A percentile compares a stretch with the other conserved stretches of the same genome.
phyloP scores from a whole-genome alignment of 2,113 vertebrate genomes.

The Proteles cristata region DNA sequence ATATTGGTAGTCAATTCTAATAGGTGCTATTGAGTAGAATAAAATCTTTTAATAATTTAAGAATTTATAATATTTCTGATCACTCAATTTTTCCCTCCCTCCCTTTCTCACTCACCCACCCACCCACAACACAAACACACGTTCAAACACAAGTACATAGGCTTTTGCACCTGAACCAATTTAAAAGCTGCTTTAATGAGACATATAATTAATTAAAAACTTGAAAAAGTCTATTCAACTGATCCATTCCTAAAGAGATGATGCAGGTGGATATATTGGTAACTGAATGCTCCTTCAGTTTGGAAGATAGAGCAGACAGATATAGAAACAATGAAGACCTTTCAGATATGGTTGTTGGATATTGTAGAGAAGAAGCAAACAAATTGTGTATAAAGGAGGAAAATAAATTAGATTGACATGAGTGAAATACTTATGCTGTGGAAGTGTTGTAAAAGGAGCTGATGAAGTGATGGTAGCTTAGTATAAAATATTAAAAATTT shows the following conservation, averaged over 20 bases:
- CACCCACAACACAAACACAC: background rate
- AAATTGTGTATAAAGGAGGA: background rate
- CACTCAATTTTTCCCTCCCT: background rate
- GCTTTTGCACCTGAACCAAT: background rate
- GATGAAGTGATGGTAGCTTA: background rate
- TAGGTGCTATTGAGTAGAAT: background rate
- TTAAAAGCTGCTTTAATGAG: background rate
- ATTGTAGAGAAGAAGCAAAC: background rate
- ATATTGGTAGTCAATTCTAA: background rate
- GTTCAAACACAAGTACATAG: background rate
- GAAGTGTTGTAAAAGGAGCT: background rate
- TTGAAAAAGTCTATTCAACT: background rate
- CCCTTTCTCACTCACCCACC: too few species aligned
- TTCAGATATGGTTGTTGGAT: background rate
- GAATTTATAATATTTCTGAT: background rate
- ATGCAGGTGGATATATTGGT: background rate
- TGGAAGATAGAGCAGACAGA: background rate
- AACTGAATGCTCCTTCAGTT: constrained; percentile 5
- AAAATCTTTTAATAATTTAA: background rate
- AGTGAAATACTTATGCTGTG: background rate
- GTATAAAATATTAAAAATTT: background rate
- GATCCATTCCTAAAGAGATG: background rate
- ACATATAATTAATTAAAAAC: background rate
- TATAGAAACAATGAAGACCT: background rate
- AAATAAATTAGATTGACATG: background rate